Evolutionary conservation across 2,797 vertebrate genomes (phyloP).

Genomic region (Eulemur mongoz): DNA sequence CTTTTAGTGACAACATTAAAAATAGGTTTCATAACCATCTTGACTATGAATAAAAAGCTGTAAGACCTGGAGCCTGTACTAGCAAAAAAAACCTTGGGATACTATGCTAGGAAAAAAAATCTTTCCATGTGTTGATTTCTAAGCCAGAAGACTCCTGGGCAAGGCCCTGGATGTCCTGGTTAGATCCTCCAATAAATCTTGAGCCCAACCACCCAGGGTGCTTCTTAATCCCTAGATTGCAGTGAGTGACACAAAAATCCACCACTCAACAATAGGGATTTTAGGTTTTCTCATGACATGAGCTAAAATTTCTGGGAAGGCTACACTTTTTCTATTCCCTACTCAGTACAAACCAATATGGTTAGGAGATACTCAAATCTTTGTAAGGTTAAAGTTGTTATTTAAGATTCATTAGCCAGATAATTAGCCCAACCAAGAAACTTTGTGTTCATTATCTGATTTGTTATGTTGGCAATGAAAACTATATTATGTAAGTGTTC

Average conservation of each 20-base stretch:
- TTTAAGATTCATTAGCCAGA: neutral
- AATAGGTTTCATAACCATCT: neutral
- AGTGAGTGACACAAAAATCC: neutral
- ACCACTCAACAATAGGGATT: neutral
- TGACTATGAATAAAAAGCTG: neutral
- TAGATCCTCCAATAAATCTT: neutral
- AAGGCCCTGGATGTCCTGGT: neutral
- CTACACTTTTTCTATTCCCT: neutral
- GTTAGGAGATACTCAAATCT: neutral
- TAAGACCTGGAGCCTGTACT: neutral
- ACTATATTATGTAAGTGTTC: neutral
- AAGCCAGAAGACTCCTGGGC: neutral
- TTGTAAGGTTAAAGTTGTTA: neutral
- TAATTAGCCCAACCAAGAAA: neutral
- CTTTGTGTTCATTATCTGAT: neutral
- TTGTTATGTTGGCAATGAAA: constrained; percentile 3
- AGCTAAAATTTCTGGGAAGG: neutral
- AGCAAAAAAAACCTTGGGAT: neutral
- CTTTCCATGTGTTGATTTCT: neutral
- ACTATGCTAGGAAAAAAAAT: neutral
- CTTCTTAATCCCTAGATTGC: neutral
- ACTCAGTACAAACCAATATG: neutral
- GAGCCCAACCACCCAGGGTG: neutral
- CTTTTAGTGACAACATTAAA: neutral
- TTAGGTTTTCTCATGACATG: neutral